Evolutionary conservation across 2,888 invertebrate species (phyloP), one percentile per base, ranked within the genome.

Genomic region (Empis livida): DNA sequence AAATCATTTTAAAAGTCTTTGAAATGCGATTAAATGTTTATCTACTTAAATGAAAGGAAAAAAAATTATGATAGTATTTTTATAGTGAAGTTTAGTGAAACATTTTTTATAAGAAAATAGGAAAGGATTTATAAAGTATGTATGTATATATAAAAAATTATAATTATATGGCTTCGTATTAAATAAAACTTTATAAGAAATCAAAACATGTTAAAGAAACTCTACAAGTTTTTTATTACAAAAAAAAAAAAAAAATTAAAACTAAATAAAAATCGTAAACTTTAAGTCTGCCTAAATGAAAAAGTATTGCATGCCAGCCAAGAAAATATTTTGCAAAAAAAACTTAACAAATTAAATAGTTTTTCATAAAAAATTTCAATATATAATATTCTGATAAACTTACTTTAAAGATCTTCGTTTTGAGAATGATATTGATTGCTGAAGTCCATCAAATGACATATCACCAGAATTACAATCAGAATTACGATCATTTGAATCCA

Each of bases 381-480:
- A 5, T 20, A 5, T 20, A 20, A 20, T 20, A 20, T 20, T 37
- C 13, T 2, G n/a, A 41, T 35, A 14, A 40, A 51, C 52, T 27
- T 53, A 53, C 53, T 51, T 51, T 43, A 40, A 45, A 31, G 45
- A 43, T 46, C 45, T 47, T 57, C 62, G 65, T 73, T 76, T 79
- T 77, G 77, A 80, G 88, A 91, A 91, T 85, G 91, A 91, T 88
- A 92, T 90, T 79, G 90, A 88, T 82, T 90, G 89, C 76, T 88
- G 87, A 74, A 88, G 80, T 71, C 89, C 89, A 71, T 91, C 92
- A 77, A 88, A 91, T 64, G 82, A 82, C 73, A 88, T 84, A 72
- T 91, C 91, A 53, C 83, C 89, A 61, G 89, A 85, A 75, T 89
- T 90, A 77, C 90, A 89, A 74, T 91, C 90, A 57, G 89, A 89